Evolutionary conservation across 2,113 vertebrate genomes (phyloP), one percentile per base, ranked within the genome.

Genomic region (Jacana jacana): DNA sequence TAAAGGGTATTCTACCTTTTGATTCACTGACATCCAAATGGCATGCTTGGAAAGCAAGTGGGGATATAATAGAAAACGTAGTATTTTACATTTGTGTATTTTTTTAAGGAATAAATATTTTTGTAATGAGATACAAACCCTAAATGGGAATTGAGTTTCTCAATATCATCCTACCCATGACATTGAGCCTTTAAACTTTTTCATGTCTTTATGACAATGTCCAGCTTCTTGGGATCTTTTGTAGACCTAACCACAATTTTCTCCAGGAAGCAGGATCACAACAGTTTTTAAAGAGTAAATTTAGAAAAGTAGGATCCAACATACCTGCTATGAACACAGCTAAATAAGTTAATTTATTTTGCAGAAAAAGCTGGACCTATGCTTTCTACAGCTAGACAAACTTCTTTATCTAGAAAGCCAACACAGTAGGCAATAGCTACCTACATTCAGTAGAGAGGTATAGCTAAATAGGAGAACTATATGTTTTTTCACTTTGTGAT

Each of bases 101-200:
- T 98, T 98, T 98, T 98, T 98, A 98, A 97, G 90, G 93, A 97
- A 95, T 95, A 94, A 91, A 89, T 98, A 98, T 98, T 98, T 98
- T 98, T 98, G 84, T 98, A 98, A 96, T 80, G 85, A 97, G 91
- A 97, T 93, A 83, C 71, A 86, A 95, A 79, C 89, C 71, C 55
- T 72, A 95, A 92, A 54, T 75, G 61, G 88, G 89, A 63, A 60
- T 89, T 97, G 85, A 97, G 96, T 97, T 98, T 97, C 94, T 91
- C 91, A 96, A 91, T 86, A 92, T 81, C 78, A 97, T 88, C 49
- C 18, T 88, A 73, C 52, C 55, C 89, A 86, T 77, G 30, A 93
- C 89, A 87, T 17, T 82, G 63, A 94, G 33, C 48, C 58, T 95
- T 92, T 92, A 78, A 89, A 84, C 57, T 91, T 97, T 91, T 95